phyloP scores from a whole-genome alignment of 2,888 invertebrate genomes.

The Tachina grossa region DNA sequence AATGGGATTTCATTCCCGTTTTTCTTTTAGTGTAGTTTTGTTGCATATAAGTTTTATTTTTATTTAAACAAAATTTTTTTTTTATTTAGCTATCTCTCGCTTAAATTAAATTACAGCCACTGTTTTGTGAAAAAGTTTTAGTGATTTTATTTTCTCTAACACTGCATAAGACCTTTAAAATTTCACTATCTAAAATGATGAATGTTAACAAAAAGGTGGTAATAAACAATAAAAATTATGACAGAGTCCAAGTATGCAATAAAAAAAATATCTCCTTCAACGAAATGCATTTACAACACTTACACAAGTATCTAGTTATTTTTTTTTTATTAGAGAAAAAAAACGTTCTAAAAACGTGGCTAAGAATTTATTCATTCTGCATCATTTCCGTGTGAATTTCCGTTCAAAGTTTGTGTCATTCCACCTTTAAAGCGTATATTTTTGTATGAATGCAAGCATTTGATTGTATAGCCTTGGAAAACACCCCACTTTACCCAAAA shows the following conservation, averaged over 20 bases:
- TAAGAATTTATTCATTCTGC: conserved; percentile 59
- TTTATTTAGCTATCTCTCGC: too few relatives aligned
- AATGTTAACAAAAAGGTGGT: background rate
- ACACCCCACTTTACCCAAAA: background rate
- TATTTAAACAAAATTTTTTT: too few relatives aligned
- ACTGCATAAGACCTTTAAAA: too few relatives aligned
- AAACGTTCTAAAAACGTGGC: conserved; percentile 31
- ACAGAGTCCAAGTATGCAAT: background rate
- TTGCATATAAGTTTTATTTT: too few relatives aligned
- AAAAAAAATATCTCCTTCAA: conserved; percentile 12
- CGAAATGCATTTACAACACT: background rate
- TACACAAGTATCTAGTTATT: background rate
- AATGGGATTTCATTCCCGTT: too few relatives aligned
- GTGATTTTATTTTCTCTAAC: too few relatives aligned
- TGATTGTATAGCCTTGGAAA: background rate
- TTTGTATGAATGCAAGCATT: background rate
- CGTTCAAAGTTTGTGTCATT: conserved; percentile 73
- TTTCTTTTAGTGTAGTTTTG: too few relatives aligned
- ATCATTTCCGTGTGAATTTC: conserved; percentile 81
- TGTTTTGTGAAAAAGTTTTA: too few relatives aligned
- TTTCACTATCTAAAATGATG: background rate
- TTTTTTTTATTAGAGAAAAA: background rate
- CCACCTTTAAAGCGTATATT: conserved; percentile 23
- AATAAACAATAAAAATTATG: background rate
- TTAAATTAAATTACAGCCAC: too few relatives aligned